Conservation (phyloP, 2,888 invertebrate species). For the Cephonodes hylas region DNA sequence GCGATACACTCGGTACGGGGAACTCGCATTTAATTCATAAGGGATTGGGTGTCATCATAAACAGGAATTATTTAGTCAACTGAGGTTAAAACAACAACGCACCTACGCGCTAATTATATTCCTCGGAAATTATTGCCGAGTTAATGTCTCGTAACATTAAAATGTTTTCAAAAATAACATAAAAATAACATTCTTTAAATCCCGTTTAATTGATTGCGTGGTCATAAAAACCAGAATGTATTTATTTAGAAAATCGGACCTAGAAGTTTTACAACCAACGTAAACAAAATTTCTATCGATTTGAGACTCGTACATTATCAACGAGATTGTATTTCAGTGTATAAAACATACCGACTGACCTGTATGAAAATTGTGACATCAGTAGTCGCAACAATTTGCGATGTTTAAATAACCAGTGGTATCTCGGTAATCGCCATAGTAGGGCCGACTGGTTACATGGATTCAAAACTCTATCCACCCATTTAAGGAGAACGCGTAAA, state of each 20-base stretch:
- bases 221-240: neutral
- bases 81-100: conserved; percentile 76
- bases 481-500: neutral
- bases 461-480: conserved; percentile 2
- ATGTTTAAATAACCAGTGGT: neutral
- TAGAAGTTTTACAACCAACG: too few species aligned
- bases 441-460: neutral
- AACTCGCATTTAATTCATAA: conserved; percentile 76
- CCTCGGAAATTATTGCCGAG: conserved; percentile 44
- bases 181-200: neutral
- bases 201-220: neutral
- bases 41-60: conserved; percentile 81
- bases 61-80: conserved; percentile 79
- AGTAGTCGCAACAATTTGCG: neutral
- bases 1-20: conserved; percentile 61
- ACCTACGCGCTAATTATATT: conserved; percentile 51
- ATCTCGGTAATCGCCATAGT: neutral
- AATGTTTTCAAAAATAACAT: neutral
- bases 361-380: conserved; percentile 14
- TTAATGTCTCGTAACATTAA: neutral
- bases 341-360: neutral
- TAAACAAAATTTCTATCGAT: too few species aligned
- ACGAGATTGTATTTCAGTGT: neutral
- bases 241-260: neutral
- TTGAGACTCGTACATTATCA: too few species aligned